Evolutionary conservation across 2,113 vertebrate genomes (phyloP), one percentile per base, ranked within the genome.

Genomic region (Odobenus rosmarus): DNA sequence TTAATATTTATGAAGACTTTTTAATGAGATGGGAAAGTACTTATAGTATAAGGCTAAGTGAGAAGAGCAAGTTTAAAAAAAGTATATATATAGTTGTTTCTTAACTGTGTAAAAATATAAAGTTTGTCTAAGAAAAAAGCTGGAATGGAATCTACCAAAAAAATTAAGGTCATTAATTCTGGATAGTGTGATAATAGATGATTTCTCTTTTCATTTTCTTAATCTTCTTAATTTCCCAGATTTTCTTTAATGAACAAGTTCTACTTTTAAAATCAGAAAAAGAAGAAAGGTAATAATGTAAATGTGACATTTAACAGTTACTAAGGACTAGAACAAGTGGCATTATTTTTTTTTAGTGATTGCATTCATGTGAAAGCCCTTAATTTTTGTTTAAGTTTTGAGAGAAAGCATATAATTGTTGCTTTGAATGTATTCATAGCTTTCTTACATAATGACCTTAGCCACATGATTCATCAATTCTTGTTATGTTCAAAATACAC

Each of bases 221-320:
- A 82, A 88, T 74, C 4, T 19, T 80, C 31, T 53, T 57, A 61
- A 87, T 87, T 76, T 69, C 62, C 36, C n/a, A 83, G 10, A 23
- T 83, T 97, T 90, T 90, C 39, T 81, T 67, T 91, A 90, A 82
- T 90, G 74, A 82, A n/a, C 4, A 87, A 87, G 59, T 76, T 36
- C 21, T 93, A 95, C 33, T 64, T 92, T 85, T 67, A 92, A 85
- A 84, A 85, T 89, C 26, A 89, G 79, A 84, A 89, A 88, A 81
- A 88, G 39, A 74, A 28, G 74, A 85, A 59, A 81, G 19, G 4
- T 76, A 69, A 92, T n/a, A n/a, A 72, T 71, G 23, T 90, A 77
- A 90, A 82, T 69, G 57, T 71, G 23, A 87, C 8, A 67, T 11
- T 49, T 67, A 80, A 80, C 11, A 67, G 14, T 88, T 71, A 79